Conservation (phyloP, 2,888 invertebrate species). For the Drosophila borealis region DNA sequence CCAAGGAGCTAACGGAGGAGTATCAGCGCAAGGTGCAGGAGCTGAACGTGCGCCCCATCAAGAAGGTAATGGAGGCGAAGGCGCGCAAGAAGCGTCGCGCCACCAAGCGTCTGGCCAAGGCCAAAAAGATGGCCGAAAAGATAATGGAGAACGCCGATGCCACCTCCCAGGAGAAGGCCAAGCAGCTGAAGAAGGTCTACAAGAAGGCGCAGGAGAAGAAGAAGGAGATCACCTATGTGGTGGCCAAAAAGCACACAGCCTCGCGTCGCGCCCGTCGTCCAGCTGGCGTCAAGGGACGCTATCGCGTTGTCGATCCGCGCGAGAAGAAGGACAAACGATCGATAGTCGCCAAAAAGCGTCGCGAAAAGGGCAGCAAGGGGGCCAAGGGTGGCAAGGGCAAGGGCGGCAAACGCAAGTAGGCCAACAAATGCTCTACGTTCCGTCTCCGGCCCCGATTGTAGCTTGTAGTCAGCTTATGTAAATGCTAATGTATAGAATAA, state of each 20-base stretch:
- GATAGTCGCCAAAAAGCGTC: conserved; percentile 78
- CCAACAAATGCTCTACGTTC: background rate
- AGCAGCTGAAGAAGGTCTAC: conserved; percentile 96
- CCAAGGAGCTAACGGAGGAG: conserved; percentile 93
- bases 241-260: conserved; percentile 94
- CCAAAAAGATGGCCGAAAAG: conserved; percentile 97
- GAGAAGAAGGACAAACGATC: conserved; percentile 97
- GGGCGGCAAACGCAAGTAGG: conserved; percentile 37
- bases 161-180: conserved; percentile 96
- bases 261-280: conserved; percentile 92
- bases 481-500: conserved; percentile 49
- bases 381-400: conserved; percentile 49
- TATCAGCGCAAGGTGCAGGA: conserved; percentile 93
- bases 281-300: conserved; percentile 95
- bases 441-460: background rate
- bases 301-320: conserved; percentile 97
- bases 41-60: conserved; percentile 97
- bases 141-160: conserved; percentile 96
- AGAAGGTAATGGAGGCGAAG: conserved; percentile 99
- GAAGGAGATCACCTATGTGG: conserved; percentile 96
- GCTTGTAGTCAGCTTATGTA: conserved; percentile 40
- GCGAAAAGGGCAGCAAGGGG: conserved; percentile 69
- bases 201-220: conserved; percentile 95
- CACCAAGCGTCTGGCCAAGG: conserved; percentile 93
- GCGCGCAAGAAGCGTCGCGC: conserved; percentile 98